phyloP scores from a whole-genome alignment of 2,888 invertebrate genomes.

The Kryphioiulus occultus region DNA sequence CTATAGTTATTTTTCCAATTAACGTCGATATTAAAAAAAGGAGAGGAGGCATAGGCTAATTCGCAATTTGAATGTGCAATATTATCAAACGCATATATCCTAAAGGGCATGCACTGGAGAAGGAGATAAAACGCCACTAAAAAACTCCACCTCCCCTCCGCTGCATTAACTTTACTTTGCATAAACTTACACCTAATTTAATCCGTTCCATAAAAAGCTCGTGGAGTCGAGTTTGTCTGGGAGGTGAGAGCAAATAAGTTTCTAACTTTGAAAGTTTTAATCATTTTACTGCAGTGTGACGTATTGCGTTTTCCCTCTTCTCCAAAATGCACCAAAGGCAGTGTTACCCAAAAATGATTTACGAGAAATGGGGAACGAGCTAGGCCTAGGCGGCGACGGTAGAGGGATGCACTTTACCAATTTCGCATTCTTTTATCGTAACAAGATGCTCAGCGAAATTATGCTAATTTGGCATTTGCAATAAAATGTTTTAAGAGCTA shows the following conservation, averaged over 20 bases:
- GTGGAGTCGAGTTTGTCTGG: background rate
- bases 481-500: background rate
- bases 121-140: slow-evolving; percentile 1
- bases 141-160: background rate
- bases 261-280: background rate
- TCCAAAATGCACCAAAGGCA: background rate
- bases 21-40: slow-evolving; percentile 14
- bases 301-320: background rate
- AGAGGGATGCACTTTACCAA: background rate
- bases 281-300: slow-evolving; percentile 11
- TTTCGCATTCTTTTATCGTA: background rate
- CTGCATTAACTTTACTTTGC: slow-evolving; percentile 26
- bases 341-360: background rate
- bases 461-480: background rate
- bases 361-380: background rate
- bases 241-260: background rate
- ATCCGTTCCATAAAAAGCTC: background rate
- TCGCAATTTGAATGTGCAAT: slow-evolving; percentile 31
- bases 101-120: slow-evolving; percentile 14
- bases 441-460: background rate
- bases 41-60: background rate
- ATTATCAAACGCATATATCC: background rate
- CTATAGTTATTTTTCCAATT: background rate
- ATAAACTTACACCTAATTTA: slow-evolving; percentile 14
- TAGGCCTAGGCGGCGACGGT: background rate